Base-by-base conservation (phyloP, 2,797 vertebrate genomes). In the Yasuhikotakia modesta region DNA sequence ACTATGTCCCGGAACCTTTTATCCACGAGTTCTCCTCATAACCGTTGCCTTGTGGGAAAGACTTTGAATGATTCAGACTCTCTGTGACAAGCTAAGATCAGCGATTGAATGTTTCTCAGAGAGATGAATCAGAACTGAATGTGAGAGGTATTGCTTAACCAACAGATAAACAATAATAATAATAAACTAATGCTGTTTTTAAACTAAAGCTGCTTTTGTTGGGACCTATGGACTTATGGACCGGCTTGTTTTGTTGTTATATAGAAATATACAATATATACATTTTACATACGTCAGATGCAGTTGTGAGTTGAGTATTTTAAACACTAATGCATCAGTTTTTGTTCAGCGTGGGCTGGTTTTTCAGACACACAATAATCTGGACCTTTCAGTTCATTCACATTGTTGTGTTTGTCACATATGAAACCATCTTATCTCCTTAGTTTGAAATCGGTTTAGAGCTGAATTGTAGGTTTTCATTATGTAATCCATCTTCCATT, bases 1-100 rank as follows among this genome's bases (percentile, higher is more conserved):
- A 80, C 74, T 78, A 53, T 24, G 67, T 72, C 79, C 65, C 43
- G 61, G 81, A 85, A 72, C 70, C 70, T 65, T 43, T 12, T 79
- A 17, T 39, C 22, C 48, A 60, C n/a, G 71, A 81, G 73, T 73
- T 73, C 79, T 67, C 65, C 43, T 21, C 53, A 63, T 64, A 13
- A 75, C 24, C 22, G 66, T 46, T 66, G 27, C 52, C 53, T 52
- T 70, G 43, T 71, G 24, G 17, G 52, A 24, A 27, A 19, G 27
- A 60, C 11, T 14, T 43, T 69, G n/a, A 69, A 76, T 48, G 74
- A 76, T 76, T 60, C 32, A 64, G 61, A 75, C 73, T 53, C 50
- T 75, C 32, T 75, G 43, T 43, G 48, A 45, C 48, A 66, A 39
- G 45, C 1, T 39, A 63, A 76, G 52, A 55, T n/a, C 50, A 55